Conservation (phyloP, 2,113 vertebrate species). For the Heterotilapia buettikoferi region DNA sequence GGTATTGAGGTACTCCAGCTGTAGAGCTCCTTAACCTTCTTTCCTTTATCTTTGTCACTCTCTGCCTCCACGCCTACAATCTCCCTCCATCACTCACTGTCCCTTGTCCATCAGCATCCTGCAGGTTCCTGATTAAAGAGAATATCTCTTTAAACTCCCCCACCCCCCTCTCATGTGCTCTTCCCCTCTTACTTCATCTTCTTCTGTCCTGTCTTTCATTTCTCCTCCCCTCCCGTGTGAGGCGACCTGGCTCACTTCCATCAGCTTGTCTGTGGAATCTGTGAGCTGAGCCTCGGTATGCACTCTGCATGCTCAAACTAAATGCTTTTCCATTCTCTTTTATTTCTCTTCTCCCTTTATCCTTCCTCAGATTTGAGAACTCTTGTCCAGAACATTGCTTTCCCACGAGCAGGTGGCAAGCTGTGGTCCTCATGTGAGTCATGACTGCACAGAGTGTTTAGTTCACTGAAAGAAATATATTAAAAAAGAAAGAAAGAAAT, state of each 20-base stretch:
- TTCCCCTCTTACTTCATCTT: constrained; percentile 51
- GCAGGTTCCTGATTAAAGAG: constrained; percentile 51
- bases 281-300: constrained; percentile 39
- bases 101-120: constrained; percentile 52
- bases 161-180: neutral
- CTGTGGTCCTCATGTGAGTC: neutral
- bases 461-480: neutral
- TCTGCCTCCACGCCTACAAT: constrained; percentile 12
- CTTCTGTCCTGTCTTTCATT: constrained; percentile 46
- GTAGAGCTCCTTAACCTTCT: constrained; percentile 18
- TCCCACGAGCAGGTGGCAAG: constrained; percentile 41
- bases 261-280: constrained; percentile 50
- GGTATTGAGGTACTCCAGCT: constrained; percentile 54
- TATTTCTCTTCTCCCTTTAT: constrained; percentile 31
- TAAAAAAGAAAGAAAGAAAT: neutral
- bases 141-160: constrained; percentile 37
- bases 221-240: constrained; percentile 40
- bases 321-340: constrained; percentile 48
- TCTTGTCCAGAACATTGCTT: constrained; percentile 34
- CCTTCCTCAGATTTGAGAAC: constrained; percentile 23
- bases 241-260: constrained; percentile 47
- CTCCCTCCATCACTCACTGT: constrained; percentile 57
- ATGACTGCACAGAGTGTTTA: neutral
- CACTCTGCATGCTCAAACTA: constrained; percentile 32
- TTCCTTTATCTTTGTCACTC: constrained; percentile 47